These are phyloP conservation scores for Spatulosminthurus flaviceps DNA, from an alignment of 2,888 invertebrate genomes.

Conservation along the genomic window DNA sequence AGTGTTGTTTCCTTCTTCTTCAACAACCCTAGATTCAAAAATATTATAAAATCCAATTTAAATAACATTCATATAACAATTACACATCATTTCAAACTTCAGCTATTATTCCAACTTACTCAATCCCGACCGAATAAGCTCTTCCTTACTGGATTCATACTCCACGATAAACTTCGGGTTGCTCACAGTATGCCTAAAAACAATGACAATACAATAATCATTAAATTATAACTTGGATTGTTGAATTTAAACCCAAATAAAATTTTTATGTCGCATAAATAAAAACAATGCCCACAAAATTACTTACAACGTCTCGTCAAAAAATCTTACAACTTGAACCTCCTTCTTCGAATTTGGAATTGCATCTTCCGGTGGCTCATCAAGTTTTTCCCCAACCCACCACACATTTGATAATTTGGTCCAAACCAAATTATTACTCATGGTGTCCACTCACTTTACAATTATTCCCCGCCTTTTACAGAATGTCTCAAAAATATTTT, in stretches of 20 bases:
- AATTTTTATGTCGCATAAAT: no score
- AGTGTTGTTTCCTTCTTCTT: not conserved
- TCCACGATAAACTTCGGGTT: not conserved
- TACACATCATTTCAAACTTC: no score
- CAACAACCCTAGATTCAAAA: not conserved
- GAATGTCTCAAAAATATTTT: no score
- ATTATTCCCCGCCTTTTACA: no score
- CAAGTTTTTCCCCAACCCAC: conserved; percentile 36
- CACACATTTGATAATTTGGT: conserved; percentile 15
- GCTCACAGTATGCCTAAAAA: not conserved
- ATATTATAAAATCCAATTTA: no score
- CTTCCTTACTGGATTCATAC: conserved; percentile 18
- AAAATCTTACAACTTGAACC: not conserved
- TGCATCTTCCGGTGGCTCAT: conserved; percentile 2
- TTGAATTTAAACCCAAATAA: no score
- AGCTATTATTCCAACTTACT: conserved; percentile 22
- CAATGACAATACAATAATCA: no score
- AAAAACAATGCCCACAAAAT: no score
- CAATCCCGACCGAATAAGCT: not conserved
- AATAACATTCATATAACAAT: no score
- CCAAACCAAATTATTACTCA: conserved; percentile 31
- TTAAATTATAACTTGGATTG: no score
- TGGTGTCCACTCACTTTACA: not conserved
- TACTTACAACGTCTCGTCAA: conserved; percentile 3
- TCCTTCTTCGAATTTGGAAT: not conserved